Evolutionary conservation across 2,113 vertebrate species (phyloP).

Genomic region (Amphiprion percula): DNA sequence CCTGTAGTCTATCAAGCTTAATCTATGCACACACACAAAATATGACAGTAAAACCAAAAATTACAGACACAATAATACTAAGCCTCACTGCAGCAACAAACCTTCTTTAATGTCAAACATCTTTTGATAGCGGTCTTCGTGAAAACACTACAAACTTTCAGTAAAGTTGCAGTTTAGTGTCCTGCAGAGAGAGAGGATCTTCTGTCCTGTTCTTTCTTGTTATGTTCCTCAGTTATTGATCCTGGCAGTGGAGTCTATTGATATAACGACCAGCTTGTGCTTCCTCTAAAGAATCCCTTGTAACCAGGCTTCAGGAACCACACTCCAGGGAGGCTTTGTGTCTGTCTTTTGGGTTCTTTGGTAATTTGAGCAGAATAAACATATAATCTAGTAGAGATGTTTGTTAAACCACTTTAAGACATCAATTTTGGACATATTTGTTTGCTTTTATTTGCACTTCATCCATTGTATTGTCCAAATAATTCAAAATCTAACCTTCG

Average conservation of each 20-base stretch:
- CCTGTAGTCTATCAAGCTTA: too few relatives aligned
- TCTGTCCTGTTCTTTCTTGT: slow-evolving; percentile 7
- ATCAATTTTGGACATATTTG: neutral
- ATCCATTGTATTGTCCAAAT: neutral
- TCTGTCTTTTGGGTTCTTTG: neutral
- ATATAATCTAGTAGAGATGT: neutral
- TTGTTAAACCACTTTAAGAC: neutral
- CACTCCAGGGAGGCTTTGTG: neutral
- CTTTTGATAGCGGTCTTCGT: neutral
- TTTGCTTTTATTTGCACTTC: neutral
- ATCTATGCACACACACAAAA: too few relatives aligned
- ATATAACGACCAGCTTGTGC: slow-evolving; percentile 20
- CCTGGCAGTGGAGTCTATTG: slow-evolving; percentile 22
- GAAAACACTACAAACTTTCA: neutral
- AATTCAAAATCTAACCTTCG: neutral
- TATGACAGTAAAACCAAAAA: too few relatives aligned
- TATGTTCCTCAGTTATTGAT: slow-evolving; percentile 56
- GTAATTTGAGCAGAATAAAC: neutral
- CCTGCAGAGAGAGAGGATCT: neutral
- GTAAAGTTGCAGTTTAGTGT: too few relatives aligned
- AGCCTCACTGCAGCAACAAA: too few relatives aligned
- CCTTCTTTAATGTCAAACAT: too few relatives aligned
- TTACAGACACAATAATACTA: too few relatives aligned
- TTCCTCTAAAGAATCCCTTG: slow-evolving; percentile 25
- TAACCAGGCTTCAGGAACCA: slow-evolving; percentile 19